Evolutionary conservation across 2,888 invertebrate species (phyloP).

Genomic region (Dicycla oo): DNA sequence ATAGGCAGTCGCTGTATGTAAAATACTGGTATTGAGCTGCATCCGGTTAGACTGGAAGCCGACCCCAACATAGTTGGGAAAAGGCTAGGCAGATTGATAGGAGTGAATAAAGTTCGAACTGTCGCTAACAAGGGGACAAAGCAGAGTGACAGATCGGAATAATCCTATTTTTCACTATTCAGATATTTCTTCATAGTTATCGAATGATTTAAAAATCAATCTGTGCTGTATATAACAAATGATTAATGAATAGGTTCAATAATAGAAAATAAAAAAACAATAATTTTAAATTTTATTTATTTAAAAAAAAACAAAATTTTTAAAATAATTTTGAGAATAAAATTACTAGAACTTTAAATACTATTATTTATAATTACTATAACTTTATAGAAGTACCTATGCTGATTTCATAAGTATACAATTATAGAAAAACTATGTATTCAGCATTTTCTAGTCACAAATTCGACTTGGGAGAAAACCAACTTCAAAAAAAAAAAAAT

Average conservation of each 20-base stretch:
- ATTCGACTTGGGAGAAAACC: neutral
- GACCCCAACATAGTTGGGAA: no score
- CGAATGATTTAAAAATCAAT: no score
- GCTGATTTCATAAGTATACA: conserved; percentile 29
- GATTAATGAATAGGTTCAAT: neutral
- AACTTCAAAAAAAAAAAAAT: neutral
- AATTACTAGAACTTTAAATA: conserved; percentile 5
- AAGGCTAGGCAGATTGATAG: no score
- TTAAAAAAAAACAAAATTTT: conserved; percentile 14
- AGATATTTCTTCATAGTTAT: no score
- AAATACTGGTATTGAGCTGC: no score
- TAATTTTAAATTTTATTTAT: conserved; percentile 24
- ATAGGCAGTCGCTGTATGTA: no score
- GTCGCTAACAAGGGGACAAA: no score
- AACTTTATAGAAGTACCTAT: neutral
- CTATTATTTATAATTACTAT: conserved; percentile 18
- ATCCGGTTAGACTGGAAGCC: no score
- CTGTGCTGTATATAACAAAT: no score
- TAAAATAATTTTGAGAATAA: conserved; percentile 31
- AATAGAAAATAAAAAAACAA: neutral
- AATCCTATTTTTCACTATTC: no score
- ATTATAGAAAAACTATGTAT: conserved; percentile 2
- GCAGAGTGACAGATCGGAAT: no score
- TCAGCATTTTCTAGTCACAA: neutral
- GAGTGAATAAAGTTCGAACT: no score